phyloP scores from a whole-genome alignment of 2,113 vertebrate genomes.

The Melanerpes aurifrons region DNA sequence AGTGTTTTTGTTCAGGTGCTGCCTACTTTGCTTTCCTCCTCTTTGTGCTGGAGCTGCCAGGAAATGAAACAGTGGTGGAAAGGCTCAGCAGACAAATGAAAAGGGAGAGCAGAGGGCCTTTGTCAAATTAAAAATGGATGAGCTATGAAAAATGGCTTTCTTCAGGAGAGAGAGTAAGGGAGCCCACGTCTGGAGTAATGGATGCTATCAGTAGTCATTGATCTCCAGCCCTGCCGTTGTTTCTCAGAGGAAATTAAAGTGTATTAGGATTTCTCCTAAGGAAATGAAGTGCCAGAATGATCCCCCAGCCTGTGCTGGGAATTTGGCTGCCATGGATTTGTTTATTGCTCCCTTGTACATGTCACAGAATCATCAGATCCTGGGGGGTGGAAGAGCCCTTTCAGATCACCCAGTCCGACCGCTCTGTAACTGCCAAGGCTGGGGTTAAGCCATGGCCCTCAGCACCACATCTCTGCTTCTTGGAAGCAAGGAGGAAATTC shows the following conservation, averaged over 20 bases:
- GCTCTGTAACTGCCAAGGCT: too few relatives aligned
- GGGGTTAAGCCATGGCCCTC: too few relatives aligned
- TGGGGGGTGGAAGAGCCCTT: not conserved
- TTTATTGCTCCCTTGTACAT: not conserved
- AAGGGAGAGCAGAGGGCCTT: constrained; percentile 25
- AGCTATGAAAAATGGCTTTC: constrained; percentile 40
- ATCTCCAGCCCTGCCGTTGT: not conserved
- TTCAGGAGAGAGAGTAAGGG: constrained; percentile 4
- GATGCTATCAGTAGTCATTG: constrained; percentile 16
- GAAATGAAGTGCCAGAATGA: constrained; percentile 21
- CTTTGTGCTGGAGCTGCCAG: constrained; percentile 27
- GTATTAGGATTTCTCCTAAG: constrained; percentile 12
- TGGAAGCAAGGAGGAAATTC: too few relatives aligned
- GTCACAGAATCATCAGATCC: too few relatives aligned
- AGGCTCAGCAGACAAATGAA: not conserved
- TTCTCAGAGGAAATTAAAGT: constrained; percentile 1
- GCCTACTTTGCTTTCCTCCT: constrained; percentile 12
- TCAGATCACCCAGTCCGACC: not conserved
- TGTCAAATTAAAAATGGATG: constrained; percentile 67
- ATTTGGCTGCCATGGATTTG: not conserved
- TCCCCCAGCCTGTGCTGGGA: not conserved
- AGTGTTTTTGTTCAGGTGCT: constrained; percentile 43
- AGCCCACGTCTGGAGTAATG: constrained; percentile 43
- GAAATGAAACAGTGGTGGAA: constrained; percentile 40
- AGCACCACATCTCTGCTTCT: too few relatives aligned